phyloP scores from a whole-genome alignment of 2,797 vertebrate genomes.

The Tolypeutes matacus region DNA sequence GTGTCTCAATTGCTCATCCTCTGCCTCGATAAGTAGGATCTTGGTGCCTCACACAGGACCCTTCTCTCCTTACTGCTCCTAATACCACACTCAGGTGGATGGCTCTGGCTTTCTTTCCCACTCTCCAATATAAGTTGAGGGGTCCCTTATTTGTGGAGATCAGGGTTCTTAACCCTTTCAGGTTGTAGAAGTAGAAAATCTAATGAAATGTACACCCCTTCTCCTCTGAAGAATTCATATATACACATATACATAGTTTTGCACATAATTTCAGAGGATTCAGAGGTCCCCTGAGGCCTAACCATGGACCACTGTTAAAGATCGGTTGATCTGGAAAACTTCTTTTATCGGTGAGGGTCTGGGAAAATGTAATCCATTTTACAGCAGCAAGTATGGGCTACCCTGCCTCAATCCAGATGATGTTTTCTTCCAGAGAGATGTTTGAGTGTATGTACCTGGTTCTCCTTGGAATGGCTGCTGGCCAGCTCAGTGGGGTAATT shows the following conservation, averaged over 20 bases:
- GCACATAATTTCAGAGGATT: not conserved
- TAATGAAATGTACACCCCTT: not conserved
- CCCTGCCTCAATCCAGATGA: not conserved
- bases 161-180: not conserved
- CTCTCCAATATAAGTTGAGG: not conserved
- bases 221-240: not conserved
- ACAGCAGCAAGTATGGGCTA: not conserved
- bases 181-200: not conserved
- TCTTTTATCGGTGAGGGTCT: not conserved
- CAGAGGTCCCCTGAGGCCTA: not conserved
- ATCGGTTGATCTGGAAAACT: not conserved
- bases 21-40: not conserved
- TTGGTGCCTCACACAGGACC: not conserved
- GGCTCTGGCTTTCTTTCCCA: not conserved
- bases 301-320: not conserved
- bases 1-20: not conserved
- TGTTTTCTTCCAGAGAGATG: not conserved
- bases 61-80: not conserved
- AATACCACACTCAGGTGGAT: not conserved
- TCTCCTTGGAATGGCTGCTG: not conserved
- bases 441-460: not conserved
- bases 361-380: conserved; percentile 18
- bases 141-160: not conserved
- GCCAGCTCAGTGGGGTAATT: not conserved
- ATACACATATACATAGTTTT: not conserved